Percentiles rank a stretch among this genome's conserved stretches.
Evolutionary conservation across 1,140 invertebrate genomes (phyloP).

Genomic region (Musca domestica): DNA sequence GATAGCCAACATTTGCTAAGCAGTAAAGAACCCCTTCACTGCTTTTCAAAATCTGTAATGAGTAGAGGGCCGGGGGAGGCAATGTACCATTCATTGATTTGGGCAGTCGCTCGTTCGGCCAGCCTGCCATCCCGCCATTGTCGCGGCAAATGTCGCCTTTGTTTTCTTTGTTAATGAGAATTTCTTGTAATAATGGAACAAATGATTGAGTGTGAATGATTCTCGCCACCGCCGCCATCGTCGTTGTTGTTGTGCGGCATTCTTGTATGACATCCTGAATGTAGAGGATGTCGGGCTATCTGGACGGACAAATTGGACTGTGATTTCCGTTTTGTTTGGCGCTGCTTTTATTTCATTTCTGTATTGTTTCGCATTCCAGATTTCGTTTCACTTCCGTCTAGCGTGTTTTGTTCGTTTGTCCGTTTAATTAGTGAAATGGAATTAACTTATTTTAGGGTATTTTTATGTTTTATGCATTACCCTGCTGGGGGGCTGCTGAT

Average conservation of each 20-base stretch:
- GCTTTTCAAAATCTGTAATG: no score
- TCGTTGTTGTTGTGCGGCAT: conserved; percentile 38
- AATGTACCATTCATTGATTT: no score
- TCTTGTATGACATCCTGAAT: neutral
- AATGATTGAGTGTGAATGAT: conserved; percentile 53
- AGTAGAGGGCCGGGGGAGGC: no score
- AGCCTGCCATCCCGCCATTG: no score
- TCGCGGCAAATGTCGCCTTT: conserved; percentile 15
- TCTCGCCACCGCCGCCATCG: conserved; percentile 32
- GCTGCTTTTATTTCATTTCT: neutral
- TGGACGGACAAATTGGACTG: neutral
- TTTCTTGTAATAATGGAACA: conserved; percentile 47
- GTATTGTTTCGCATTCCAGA: neutral
- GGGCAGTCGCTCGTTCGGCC: no score
- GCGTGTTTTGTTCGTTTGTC: conserved; percentile 33
- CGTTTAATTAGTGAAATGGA: conserved; percentile 53
- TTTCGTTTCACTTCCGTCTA: neutral
- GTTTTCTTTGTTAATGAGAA: conserved; percentile 48
- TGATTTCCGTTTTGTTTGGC: conserved; percentile 9
- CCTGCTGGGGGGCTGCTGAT: no score
- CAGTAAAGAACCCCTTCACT: no score
- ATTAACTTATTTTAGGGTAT: conserved; percentile 43
- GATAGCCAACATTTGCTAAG: neutral
- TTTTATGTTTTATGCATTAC: conserved; percentile 4
- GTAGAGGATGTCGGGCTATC: neutral